Conservation (phyloP, 2,797 vertebrate genomes). For the Orientallactaga sibirica region DNA sequence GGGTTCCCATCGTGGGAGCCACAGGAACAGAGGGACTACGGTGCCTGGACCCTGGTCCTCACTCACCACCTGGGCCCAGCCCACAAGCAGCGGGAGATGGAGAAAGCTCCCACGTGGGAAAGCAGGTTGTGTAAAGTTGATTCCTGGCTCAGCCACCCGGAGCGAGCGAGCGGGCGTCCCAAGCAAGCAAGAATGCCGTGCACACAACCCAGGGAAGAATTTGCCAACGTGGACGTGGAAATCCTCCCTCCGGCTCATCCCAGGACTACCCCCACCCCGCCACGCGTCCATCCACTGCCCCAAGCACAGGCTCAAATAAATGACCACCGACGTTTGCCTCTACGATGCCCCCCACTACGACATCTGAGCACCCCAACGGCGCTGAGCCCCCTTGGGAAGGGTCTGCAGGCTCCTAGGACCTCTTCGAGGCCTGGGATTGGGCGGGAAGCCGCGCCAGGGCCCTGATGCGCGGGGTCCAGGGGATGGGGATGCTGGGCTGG, state of each 20-base stretch:
- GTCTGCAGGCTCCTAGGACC: neutral
- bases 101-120: neutral
- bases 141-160: neutral
- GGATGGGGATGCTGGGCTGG: neutral
- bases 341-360: neutral
- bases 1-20: neutral
- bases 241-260: neutral
- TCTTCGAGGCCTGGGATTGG: neutral
- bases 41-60: neutral
- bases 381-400: neutral
- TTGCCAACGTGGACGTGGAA: neutral
- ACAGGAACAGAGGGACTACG: neutral
- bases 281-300: neutral
- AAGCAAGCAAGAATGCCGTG: neutral
- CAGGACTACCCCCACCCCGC: neutral
- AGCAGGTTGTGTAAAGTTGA: neutral
- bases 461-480: neutral
- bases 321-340: neutral
- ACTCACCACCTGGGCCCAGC: too few relatives aligned
- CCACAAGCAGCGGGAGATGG: accelerated
- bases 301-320: neutral
- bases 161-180: neutral
- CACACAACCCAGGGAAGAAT: neutral
- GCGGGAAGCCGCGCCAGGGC: neutral
- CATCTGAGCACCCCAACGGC: neutral